These are phyloP conservation scores for Anastrepha obliqua DNA, from an alignment of 1,140 invertebrate genomes.

Conservation along the genomic window DNA sequence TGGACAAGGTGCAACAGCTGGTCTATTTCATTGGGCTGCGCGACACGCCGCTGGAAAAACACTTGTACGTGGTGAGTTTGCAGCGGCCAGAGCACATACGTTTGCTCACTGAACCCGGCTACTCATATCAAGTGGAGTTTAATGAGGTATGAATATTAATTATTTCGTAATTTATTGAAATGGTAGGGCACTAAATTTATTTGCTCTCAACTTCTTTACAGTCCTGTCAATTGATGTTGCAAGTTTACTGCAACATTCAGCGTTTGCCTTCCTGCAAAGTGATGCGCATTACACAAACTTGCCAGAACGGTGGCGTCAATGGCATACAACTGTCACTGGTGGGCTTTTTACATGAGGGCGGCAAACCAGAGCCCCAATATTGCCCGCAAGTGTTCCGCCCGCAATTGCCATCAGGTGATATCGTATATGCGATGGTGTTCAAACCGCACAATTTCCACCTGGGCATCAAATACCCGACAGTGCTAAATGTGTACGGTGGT, in stretches of 20 bases:
- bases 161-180: neutral
- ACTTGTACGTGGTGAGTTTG: constrained; percentile 87
- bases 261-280: constrained; percentile 88
- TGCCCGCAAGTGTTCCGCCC: constrained; percentile 85
- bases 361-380: constrained; percentile 78
- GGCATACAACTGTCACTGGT: constrained; percentile 81
- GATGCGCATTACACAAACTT: constrained; percentile 81
- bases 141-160: constrained; percentile 78
- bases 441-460: constrained; percentile 87
- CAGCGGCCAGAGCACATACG: constrained; percentile 80
- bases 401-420: constrained; percentile 82
- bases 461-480: constrained; percentile 91
- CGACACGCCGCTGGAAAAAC: constrained; percentile 88
- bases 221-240: constrained; percentile 90
- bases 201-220: constrained; percentile 65
- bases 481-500: constrained; percentile 97
- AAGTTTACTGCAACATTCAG: constrained; percentile 92
- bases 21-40: constrained; percentile 89
- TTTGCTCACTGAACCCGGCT: constrained; percentile 84
- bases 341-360: constrained; percentile 83
- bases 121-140: constrained; percentile 87
- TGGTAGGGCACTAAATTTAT: neutral
- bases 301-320: constrained; percentile 75
- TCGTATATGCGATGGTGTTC: constrained; percentile 94
- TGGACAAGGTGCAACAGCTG: constrained; percentile 81